Evolutionary conservation across 1,140 invertebrate species (phyloP).

Genomic region (Ceratina calcarata): DNA sequence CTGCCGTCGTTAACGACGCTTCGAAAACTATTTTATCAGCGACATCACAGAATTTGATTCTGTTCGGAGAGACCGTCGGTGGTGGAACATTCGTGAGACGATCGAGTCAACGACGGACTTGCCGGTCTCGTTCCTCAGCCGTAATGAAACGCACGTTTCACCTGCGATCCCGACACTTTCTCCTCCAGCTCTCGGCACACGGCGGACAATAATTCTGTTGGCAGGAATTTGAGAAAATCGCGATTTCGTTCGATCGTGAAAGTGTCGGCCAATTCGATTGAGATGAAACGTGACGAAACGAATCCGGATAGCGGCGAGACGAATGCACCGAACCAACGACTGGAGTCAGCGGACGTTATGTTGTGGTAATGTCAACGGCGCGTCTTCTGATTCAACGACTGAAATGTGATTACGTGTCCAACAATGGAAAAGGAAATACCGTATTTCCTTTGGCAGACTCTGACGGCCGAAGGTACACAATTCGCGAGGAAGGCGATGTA

Average conservation of each 20-base stretch:
- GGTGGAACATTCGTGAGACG: neutral
- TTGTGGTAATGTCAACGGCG: neutral
- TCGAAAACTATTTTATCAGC: no score
- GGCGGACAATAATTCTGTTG: no score
- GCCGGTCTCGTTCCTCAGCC: no score
- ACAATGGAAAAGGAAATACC: neutral
- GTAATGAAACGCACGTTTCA: no score
- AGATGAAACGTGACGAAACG: neutral
- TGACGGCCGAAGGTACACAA: neutral
- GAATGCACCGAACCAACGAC: neutral
- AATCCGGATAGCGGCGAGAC: neutral
- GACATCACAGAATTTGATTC: no score
- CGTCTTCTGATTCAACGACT: neutral
- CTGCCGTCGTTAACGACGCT: no score
- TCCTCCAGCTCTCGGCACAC: no score
- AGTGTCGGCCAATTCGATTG: no score
- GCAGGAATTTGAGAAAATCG: no score
- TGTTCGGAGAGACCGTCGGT: no score
- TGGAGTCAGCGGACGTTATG: neutral
- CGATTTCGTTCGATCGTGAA: no score
- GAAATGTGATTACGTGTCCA: neutral
- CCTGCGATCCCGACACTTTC: no score
- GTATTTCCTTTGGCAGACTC: constrained; percentile 6
- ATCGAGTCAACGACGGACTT: neutral
- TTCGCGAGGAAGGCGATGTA: neutral